These are phyloP conservation scores for Papilio glaucus DNA, from an alignment of 1,140 invertebrate species.

Conservation along the genomic window DNA sequence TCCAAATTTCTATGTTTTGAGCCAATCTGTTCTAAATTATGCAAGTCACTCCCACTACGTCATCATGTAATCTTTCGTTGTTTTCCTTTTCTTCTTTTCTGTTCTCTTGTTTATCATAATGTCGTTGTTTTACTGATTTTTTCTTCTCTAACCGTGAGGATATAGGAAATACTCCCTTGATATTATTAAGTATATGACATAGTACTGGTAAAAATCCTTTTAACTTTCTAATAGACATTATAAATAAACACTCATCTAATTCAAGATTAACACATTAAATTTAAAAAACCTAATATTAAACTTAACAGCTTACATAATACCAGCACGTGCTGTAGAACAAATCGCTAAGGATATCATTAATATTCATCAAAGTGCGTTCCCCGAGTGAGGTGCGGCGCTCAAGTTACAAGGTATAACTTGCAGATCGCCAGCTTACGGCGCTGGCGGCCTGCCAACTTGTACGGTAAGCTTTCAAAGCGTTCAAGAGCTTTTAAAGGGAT, in stretches of 20 bases:
- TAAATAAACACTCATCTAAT: background rate
- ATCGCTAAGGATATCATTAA: constrained; percentile 21
- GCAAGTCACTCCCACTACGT: no score
- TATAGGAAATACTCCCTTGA: no score
- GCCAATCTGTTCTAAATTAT: no score
- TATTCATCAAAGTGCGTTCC: constrained; percentile 31
- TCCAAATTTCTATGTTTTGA: no score
- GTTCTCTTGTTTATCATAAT: no score
- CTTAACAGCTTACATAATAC: background rate
- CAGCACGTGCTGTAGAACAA: background rate
- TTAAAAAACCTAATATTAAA: background rate
- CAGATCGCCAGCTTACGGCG: constrained; percentile 23
- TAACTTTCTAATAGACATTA: no score
- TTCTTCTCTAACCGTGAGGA: no score
- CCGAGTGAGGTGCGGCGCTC: background rate
- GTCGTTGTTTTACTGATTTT: no score
- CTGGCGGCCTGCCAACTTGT: constrained; percentile 20
- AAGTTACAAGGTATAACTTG: constrained; percentile 23
- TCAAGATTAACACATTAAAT: background rate
- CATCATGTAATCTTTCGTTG: no score
- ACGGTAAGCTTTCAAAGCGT: constrained; percentile 3
- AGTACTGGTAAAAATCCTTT: no score
- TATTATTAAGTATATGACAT: no score
- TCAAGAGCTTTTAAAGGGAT: constrained; percentile 21
- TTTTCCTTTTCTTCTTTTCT: no score